Percentiles rank a stretch among this genome's conserved stretches.
Evolutionary conservation across 1,140 invertebrate species (phyloP).

Genomic region (Octopus bimaculoides): DNA sequence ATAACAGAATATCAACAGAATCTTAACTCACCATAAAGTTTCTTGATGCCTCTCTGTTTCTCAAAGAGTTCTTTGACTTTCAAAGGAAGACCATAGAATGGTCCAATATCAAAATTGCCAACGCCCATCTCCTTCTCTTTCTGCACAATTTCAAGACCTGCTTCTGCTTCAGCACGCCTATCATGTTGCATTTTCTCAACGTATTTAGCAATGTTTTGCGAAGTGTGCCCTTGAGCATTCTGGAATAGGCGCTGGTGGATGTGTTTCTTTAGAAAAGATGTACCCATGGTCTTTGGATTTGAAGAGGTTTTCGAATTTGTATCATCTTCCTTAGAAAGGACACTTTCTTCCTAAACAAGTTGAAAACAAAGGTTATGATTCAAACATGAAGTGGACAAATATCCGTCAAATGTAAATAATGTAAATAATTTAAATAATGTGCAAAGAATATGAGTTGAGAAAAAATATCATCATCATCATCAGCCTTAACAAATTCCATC

Average conservation of each 20-base stretch:
- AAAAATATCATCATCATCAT: no score
- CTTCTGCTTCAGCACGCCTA: not conserved
- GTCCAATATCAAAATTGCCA: conserved; percentile 38
- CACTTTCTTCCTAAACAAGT: no score
- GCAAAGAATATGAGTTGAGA: no score
- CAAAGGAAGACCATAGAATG: conserved; percentile 72
- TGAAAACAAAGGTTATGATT: no score
- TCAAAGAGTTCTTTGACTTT: conserved; percentile 67
- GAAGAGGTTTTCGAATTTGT: no score
- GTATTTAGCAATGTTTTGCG: not conserved
- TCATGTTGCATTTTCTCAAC: not conserved
- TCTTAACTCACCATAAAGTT: conserved; percentile 44
- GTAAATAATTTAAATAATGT: no score
- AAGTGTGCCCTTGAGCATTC: conserved; percentile 4
- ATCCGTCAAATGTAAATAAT: no score
- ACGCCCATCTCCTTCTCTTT: not conserved
- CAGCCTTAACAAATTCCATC: no score
- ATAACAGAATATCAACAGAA: not conserved
- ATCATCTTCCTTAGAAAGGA: no score
- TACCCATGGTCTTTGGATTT: not conserved
- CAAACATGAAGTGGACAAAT: no score
- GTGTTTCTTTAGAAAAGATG: not conserved
- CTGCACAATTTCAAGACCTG: not conserved
- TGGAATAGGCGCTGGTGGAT: conserved; percentile 5
- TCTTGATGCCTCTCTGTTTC: conserved; percentile 66